Base-by-base conservation (phyloP, 2,888 invertebrate genomes). In the Mythimna ferrago region DNA sequence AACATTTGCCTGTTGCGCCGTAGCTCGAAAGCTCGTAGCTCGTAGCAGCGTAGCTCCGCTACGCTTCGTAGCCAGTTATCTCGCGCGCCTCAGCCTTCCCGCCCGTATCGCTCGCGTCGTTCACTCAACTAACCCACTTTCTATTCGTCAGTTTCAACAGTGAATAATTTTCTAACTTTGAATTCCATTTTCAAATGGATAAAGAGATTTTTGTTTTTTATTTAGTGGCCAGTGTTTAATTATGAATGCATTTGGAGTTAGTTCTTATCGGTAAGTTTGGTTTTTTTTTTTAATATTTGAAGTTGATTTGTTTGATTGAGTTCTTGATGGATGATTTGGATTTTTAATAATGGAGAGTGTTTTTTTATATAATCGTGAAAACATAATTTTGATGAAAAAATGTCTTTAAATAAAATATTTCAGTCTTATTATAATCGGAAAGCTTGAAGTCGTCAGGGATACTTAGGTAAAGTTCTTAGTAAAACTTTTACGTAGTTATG, bases 21-120 rank as follows among this genome's bases (percentile, higher is more conserved):
- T 89, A 91, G 91, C 89, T 64, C 82, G 85, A 88, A 89, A 89
- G 90, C 88, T 71, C 87, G 91, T 88, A 90, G 91, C 89, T 41
- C 61, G 88, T 90, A 89, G 90, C 89, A 74, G 78, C 87, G 91
- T 89, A 90, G 91, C 89, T 82, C 84, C 74, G 84, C 91, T 89
- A 89, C 90, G 87, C 78, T 73, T 86, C 92, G 93, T 93, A 93
- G 95, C 91, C 95, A 95, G 95, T 95, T 90, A 91, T 92, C 91
- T 90, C 89, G 89, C 91, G 92, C 89, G 91, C 87, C 89, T 89
- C 94, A 92, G 85, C 85, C 93, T 91, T 93, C 89, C 91, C 94
- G 92, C 94, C 88, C 92, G 90, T 89, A 86, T 76, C 90, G 89
- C 88, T 87, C 84, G 78, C 78, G 79, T 80, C 88, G 88, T 88